Percentiles rank a stretch among this genome's conserved stretches.
Evolutionary conservation across 2,797 vertebrate species (phyloP).

Genomic region (Natrix natrix): DNA sequence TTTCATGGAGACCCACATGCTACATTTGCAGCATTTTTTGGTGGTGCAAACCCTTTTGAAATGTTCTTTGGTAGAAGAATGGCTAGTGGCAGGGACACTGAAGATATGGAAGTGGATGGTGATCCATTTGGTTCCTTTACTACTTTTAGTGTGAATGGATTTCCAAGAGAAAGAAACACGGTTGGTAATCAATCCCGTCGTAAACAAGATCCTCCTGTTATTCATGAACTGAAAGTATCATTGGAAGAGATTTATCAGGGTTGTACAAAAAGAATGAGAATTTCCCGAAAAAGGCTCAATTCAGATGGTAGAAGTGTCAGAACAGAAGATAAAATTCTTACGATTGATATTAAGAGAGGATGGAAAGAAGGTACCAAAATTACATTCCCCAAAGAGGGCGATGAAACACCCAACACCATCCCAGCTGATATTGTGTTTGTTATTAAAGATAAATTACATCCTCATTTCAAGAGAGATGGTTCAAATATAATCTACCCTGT

Average conservation of each 20-base stretch:
- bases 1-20: slow-evolving; percentile 99
- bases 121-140: slow-evolving; percentile 92
- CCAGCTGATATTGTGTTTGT: slow-evolving; percentile 97
- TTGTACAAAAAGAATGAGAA: slow-evolving; percentile 97
- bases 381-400: slow-evolving; percentile 95
- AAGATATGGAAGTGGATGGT: slow-evolving; percentile 93
- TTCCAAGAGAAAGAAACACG: slow-evolving; percentile 89
- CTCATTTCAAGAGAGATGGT: slow-evolving; percentile 93
- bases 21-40: slow-evolving; percentile 96
- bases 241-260: slow-evolving; percentile 96
- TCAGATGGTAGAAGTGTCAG: slow-evolving; percentile 91
- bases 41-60: slow-evolving; percentile 95
- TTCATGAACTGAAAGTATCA: slow-evolving; percentile 93
- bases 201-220: slow-evolving; percentile 94
- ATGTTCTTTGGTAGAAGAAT: slow-evolving; percentile 95
- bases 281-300: slow-evolving; percentile 93
- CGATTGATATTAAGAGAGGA: slow-evolving; percentile 95
- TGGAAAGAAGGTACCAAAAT: slow-evolving; percentile 99
- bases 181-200: slow-evolving; percentile 84
- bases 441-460: slow-evolving; percentile 97
- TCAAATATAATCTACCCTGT: slow-evolving; percentile 95
- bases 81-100: slow-evolving; percentile 85
- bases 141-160: slow-evolving; percentile 92
- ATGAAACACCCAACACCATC: slow-evolving; percentile 90
- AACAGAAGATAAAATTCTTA: slow-evolving; percentile 95